Conservation (phyloP, 2,113 vertebrate genomes). For the Gambusia affinis region DNA sequence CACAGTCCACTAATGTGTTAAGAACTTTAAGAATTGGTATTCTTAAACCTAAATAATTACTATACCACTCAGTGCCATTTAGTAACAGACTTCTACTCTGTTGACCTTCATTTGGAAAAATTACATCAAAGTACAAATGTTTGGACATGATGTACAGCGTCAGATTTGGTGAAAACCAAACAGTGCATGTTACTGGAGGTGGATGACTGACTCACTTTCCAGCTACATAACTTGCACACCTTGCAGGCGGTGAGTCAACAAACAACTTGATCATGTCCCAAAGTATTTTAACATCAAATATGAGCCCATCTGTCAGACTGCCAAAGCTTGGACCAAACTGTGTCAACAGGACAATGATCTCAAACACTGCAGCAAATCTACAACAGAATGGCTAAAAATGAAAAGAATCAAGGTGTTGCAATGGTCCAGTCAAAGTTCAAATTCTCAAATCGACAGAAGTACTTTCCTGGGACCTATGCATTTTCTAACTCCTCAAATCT, state of each 20-base stretch:
- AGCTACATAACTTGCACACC: neutral
- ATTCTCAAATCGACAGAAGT: neutral
- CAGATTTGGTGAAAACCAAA: neutral
- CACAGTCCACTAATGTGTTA: neutral
- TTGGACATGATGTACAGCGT: neutral
- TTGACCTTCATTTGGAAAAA: neutral
- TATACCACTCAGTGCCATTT: neutral
- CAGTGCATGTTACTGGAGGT: neutral
- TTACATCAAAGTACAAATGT: neutral
- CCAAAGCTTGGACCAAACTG: neutral
- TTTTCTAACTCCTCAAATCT: neutral
- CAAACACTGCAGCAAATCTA: neutral
- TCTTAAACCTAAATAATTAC: neutral
- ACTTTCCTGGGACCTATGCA: neutral
- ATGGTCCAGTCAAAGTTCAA: neutral
- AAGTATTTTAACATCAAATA: neutral
- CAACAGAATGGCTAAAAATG: too few species aligned
- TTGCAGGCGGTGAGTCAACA: neutral
- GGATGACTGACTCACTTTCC: neutral
- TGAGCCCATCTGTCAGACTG: neutral
- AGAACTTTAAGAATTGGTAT: neutral
- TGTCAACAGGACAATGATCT: neutral
- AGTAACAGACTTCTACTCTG: neutral
- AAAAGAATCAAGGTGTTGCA: neutral
- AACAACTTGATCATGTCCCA: neutral